phyloP scores from a whole-genome alignment of 2,797 vertebrate genomes.

The Ctenosaura bakeri region DNA sequence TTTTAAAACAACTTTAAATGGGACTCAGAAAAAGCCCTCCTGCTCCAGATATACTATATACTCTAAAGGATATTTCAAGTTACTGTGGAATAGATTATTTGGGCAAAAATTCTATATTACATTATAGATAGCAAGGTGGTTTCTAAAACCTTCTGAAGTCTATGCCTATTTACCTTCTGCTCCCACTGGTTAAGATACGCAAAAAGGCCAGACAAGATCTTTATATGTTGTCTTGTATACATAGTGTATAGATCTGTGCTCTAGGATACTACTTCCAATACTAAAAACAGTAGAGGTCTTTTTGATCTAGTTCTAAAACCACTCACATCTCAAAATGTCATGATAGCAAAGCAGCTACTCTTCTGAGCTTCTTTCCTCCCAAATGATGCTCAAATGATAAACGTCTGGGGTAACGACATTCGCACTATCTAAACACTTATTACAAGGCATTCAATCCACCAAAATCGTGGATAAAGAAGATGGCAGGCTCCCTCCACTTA shows the following conservation, averaged over 20 bases:
- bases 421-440: not conserved
- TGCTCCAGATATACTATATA: not conserved
- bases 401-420: not conserved
- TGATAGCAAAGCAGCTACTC: not conserved
- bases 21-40: not conserved
- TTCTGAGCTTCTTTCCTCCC: not conserved
- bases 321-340: not conserved
- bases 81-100: not conserved
- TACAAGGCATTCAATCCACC: not conserved
- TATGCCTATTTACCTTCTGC: not conserved
- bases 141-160: conserved; percentile 1
- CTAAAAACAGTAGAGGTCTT: not conserved
- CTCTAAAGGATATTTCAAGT: not conserved
- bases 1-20: not conserved
- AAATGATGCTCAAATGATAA: not conserved
- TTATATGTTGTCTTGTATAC: not conserved
- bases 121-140: not conserved
- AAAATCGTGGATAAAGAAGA: too few species aligned
- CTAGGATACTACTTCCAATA: not conserved
- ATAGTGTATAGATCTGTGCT: too few species aligned
- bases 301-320: not conserved
- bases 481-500: not conserved
- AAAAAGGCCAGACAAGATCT: not conserved
- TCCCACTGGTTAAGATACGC: not conserved
- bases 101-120: not conserved